Conservation (phyloP, 2,888 invertebrate genomes). For the Ferdinandea cuprea region DNA sequence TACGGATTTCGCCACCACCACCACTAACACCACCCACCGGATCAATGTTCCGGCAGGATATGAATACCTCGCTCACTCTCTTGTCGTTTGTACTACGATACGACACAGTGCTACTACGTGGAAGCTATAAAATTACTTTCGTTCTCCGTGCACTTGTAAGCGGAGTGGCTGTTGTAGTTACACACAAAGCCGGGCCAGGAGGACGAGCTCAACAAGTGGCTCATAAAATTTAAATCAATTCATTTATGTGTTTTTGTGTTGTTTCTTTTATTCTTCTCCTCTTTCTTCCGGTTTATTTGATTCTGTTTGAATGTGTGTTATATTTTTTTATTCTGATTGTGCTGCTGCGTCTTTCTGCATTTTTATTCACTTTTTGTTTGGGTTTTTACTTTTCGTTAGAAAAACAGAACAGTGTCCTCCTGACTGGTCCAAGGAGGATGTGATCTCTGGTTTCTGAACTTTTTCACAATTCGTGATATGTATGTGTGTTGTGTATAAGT, state of each 20-base stretch:
- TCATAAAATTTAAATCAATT: conserved; percentile 78
- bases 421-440: conserved; percentile 8
- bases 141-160: conserved; percentile 62
- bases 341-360: conserved; percentile 59
- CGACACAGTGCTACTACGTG: conserved; percentile 33
- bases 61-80: conserved; percentile 10
- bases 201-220: conserved; percentile 77
- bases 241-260: conserved; percentile 77
- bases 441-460: conserved; percentile 41
- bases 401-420: conserved; percentile 22
- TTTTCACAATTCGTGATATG: conserved; percentile 30
- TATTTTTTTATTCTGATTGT: conserved; percentile 19
- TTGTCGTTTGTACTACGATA: conserved; percentile 15
- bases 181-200: conserved; percentile 49
- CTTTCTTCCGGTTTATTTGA: conserved; percentile 67
- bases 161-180: conserved; percentile 53
- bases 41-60: conserved; percentile 32
- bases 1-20: not conserved
- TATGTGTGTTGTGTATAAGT: conserved; percentile 53
- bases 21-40: conserved; percentile 27
- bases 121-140: conserved; percentile 69
- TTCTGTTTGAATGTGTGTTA: conserved; percentile 27
- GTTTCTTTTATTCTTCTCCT: conserved; percentile 70
- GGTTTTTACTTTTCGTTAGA: conserved; percentile 38
- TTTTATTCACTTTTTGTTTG: conserved; percentile 51